phyloP scores from a whole-genome alignment of 2,888 invertebrate genomes.

The Oxycera nigricornis region DNA sequence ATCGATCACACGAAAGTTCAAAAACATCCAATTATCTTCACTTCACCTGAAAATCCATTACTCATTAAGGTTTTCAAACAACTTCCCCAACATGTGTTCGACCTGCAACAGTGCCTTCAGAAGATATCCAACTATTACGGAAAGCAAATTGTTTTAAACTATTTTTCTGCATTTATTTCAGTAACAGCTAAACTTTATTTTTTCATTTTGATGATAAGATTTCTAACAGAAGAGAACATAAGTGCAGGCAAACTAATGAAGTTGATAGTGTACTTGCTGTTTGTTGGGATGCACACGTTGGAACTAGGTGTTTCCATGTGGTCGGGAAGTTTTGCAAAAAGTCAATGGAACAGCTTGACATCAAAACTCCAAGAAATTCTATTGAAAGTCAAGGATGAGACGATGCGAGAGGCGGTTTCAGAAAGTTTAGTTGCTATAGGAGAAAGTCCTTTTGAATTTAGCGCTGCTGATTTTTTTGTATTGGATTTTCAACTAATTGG shows the following conservation, averaged over 20 bases:
- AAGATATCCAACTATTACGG: background rate
- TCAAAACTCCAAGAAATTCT: background rate
- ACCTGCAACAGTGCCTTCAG: background rate
- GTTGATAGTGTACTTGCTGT: background rate
- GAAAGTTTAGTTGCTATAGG: background rate
- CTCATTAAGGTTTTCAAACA: background rate
- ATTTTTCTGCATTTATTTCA: slow-evolving; percentile 6
- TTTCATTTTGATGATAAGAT: background rate
- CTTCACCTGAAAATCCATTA: background rate
- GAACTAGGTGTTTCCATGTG: background rate
- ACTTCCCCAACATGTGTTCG: background rate
- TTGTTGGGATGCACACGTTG: background rate
- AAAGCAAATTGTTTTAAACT: background rate
- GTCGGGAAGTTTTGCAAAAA: background rate
- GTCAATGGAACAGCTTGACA: background rate
- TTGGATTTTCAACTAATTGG: background rate
- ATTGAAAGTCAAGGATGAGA: background rate
- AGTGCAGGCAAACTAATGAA: background rate
- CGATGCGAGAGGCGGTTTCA: background rate
- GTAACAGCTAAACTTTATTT: background rate
- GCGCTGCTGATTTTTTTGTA: background rate
- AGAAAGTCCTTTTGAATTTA: background rate
- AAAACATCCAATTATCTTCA: background rate
- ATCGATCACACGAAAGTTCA: background rate
- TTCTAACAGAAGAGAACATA: background rate